Evolutionary conservation across 2,113 vertebrate species (phyloP).

Genomic region (Todiramphus chloris): DNA sequence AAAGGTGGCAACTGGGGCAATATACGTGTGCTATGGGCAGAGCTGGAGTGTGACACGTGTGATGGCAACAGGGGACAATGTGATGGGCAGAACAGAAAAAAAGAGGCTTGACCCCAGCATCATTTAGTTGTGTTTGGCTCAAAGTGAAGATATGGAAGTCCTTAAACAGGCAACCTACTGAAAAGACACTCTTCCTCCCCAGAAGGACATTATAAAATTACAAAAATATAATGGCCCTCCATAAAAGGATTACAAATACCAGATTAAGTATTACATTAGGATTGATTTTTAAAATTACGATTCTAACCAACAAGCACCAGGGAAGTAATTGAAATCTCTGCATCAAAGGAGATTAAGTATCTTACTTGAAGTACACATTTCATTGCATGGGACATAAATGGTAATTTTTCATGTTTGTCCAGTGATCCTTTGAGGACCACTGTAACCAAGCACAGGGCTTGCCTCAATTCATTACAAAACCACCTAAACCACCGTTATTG

Average conservation of each 20-base stretch:
- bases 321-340: not conserved
- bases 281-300: not conserved
- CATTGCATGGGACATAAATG: not conserved
- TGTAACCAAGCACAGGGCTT: not conserved
- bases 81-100: not conserved
- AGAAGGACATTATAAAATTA: not conserved
- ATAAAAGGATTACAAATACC: constrained; percentile 6
- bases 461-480: not conserved
- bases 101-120: not conserved
- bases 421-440: not conserved
- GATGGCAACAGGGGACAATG: fast-evolving
- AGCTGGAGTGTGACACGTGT: fast-evolving
- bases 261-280: not conserved
- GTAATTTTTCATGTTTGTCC: not conserved
- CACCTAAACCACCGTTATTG: not conserved
- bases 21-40: fast-evolving
- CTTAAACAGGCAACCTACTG: not conserved
- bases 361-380: not conserved
- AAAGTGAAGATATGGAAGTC: not conserved
- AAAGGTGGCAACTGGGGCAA: fast-evolving
- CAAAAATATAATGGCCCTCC: not conserved
- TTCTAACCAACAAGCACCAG: not conserved
- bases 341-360: not conserved
- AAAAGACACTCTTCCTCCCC: not conserved
- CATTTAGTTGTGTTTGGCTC: fast-evolving